Percentiles rank a stretch among this genome's conserved stretches.
phyloP scores from a whole-genome alignment of 2,797 vertebrate genomes.

The Malacoraja senta region DNA sequence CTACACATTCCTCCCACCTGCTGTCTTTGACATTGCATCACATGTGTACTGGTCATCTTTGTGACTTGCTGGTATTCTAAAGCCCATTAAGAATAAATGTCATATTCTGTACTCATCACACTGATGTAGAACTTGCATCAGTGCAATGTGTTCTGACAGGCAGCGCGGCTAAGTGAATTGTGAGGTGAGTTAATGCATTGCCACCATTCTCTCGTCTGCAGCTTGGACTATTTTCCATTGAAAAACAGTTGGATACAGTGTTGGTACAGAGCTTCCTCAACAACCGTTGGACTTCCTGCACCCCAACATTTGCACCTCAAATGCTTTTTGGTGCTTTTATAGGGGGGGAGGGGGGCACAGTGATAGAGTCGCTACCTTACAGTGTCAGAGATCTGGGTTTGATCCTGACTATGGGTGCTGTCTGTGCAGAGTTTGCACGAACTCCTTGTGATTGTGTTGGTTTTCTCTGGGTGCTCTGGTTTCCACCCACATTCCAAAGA shows the following conservation, averaged over 20 bases:
- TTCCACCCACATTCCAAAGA: too few relatives aligned
- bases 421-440: too few relatives aligned
- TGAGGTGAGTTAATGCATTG: neutral
- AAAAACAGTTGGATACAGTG: neutral
- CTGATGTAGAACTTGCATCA: neutral
- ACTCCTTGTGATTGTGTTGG: too few relatives aligned
- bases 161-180: neutral
- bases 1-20: neutral
- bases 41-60: neutral
- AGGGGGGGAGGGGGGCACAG: too few relatives aligned
- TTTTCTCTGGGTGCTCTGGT: too few relatives aligned
- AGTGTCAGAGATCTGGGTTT: too few relatives aligned
- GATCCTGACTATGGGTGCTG: too few relatives aligned
- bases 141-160: neutral
- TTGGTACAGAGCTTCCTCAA: neutral
- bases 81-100: neutral
- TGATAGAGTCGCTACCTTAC: too few relatives aligned
- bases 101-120: neutral
- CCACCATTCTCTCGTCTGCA: neutral
- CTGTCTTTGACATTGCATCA: neutral
- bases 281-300: neutral
- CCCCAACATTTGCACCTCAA: neutral
- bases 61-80: neutral
- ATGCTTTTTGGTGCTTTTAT: too few relatives aligned
- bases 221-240: neutral